Percentiles rank a stretch among this genome's conserved stretches.
phyloP scores from a whole-genome alignment of 2,797 vertebrate genomes.

The Eurystomus glaucurus region DNA sequence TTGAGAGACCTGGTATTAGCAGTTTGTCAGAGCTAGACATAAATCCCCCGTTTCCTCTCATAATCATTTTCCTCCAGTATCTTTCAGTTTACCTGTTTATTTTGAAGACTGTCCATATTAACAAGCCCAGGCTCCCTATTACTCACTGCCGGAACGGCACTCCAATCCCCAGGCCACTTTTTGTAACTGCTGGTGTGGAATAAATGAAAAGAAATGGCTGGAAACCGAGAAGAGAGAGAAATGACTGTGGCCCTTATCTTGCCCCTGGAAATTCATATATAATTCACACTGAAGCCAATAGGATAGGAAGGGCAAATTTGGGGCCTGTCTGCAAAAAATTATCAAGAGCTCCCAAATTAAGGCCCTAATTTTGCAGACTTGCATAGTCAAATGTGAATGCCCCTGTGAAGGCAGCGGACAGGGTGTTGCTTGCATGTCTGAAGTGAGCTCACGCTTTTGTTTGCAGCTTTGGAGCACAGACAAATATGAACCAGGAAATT shows the following conservation, averaged over 20 bases:
- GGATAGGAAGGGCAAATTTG: slow-evolving; percentile 14
- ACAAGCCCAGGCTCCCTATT: background rate
- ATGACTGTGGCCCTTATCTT: slow-evolving; percentile 50
- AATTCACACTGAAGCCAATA: slow-evolving; percentile 24
- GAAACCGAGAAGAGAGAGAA: slow-evolving; percentile 33
- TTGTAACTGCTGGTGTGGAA: slow-evolving; percentile 59
- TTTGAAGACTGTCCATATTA: slow-evolving; percentile 40
- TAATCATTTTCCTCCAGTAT: slow-evolving; percentile 16
- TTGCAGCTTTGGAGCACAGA: background rate
- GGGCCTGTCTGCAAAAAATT: background rate
- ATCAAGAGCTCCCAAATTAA: background rate
- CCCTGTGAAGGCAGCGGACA: background rate
- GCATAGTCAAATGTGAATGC: background rate
- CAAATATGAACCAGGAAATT: background rate
- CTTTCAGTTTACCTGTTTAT: slow-evolving; percentile 59
- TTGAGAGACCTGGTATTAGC: background rate
- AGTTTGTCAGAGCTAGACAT: slow-evolving; percentile 8
- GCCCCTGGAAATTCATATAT: slow-evolving; percentile 41
- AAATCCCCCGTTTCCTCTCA: slow-evolving; percentile 16
- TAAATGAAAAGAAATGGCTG: slow-evolving; percentile 61
- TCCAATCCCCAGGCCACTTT: slow-evolving; percentile 20
- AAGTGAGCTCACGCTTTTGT: background rate
- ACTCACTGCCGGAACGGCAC: slow-evolving; percentile 2
- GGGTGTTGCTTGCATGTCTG: background rate
- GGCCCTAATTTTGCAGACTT: background rate